Evolutionary conservation across 2,888 invertebrate species (phyloP).

Genomic region (Hydrotaea diabolus): DNA sequence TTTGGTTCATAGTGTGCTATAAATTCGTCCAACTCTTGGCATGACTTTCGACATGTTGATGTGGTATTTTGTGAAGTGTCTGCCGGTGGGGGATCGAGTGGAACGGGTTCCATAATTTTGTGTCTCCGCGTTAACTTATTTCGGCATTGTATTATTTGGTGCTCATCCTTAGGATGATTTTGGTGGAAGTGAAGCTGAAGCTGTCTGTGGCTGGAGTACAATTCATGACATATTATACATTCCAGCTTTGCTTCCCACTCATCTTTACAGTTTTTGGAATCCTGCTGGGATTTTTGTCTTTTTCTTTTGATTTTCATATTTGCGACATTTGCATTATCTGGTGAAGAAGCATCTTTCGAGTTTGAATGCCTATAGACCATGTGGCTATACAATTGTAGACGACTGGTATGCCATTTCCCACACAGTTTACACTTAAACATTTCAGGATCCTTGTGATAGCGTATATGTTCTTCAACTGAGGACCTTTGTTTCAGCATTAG

Average conservation of each 20-base stretch:
- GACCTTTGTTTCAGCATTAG: background rate
- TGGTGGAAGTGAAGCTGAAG: slow-evolving; percentile 66
- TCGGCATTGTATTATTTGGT: slow-evolving; percentile 67
- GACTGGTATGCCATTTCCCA: background rate
- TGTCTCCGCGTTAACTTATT: slow-evolving; percentile 66
- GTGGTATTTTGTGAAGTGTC: background rate
- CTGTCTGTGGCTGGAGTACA: slow-evolving; percentile 54
- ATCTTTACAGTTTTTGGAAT: too few relatives aligned
- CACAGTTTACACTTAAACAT: background rate
- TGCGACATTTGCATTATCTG: too few relatives aligned
- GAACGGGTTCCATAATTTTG: slow-evolving; percentile 68
- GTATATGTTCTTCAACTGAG: background rate
- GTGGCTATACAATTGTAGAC: background rate
- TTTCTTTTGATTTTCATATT: slow-evolving; percentile 54
- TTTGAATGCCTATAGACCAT: background rate
- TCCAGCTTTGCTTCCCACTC: slow-evolving; percentile 63
- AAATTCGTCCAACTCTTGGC: background rate
- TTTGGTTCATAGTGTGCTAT: background rate
- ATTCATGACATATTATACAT: slow-evolving; percentile 63
- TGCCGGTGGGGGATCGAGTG: slow-evolving; percentile 50
- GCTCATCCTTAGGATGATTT: slow-evolving; percentile 63
- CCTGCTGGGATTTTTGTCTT: too few relatives aligned
- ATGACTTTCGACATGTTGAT: background rate
- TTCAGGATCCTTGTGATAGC: background rate
- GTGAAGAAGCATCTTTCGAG: too few relatives aligned